These are phyloP conservation scores for Euthynnus affinis DNA, from an alignment of 2,797 vertebrate species.

Conservation along the genomic window DNA sequence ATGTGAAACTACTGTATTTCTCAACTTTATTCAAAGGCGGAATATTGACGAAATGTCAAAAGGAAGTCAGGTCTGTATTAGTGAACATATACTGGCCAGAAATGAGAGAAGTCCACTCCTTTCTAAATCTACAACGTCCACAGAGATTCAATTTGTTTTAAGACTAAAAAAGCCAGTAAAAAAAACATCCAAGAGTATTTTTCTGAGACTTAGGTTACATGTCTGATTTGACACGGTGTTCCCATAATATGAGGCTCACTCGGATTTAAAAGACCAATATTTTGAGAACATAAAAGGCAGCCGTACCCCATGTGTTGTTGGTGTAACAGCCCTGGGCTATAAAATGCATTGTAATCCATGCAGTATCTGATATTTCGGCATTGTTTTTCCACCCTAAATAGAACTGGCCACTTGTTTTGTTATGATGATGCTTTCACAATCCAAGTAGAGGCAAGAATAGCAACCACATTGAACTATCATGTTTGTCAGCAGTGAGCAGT, in stretches of 20 bases:
- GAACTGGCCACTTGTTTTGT: constrained; percentile 60
- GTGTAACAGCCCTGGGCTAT: constrained; percentile 20
- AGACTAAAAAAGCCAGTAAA: not conserved
- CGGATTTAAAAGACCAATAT: constrained; percentile 47
- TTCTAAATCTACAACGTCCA: constrained; percentile 19
- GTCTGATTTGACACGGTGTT: constrained; percentile 40
- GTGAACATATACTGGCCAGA: not conserved
- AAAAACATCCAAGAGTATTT: constrained; percentile 38
- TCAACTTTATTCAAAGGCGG: constrained; percentile 20
- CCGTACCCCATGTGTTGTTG: constrained; percentile 5
- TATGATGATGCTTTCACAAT: constrained; percentile 50
- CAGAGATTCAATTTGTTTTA: constrained; percentile 14
- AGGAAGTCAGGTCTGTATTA: not conserved
- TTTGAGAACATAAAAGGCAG: constrained; percentile 27
- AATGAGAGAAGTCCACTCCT: not conserved
- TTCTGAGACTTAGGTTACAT: constrained; percentile 46
- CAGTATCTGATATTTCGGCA: constrained; percentile 39
- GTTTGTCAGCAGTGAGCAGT: constrained; percentile 50
- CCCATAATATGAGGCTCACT: constrained; percentile 35
- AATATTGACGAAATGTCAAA: constrained; percentile 17
- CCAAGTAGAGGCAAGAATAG: constrained; percentile 50
- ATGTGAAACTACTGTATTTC: constrained; percentile 1
- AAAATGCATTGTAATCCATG: constrained; percentile 24
- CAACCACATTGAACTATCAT: constrained; percentile 34
- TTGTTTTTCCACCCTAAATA: constrained; percentile 58